Evolutionary conservation across 1,140 invertebrate species (phyloP).

Genomic region (Drosophila auraria): DNA sequence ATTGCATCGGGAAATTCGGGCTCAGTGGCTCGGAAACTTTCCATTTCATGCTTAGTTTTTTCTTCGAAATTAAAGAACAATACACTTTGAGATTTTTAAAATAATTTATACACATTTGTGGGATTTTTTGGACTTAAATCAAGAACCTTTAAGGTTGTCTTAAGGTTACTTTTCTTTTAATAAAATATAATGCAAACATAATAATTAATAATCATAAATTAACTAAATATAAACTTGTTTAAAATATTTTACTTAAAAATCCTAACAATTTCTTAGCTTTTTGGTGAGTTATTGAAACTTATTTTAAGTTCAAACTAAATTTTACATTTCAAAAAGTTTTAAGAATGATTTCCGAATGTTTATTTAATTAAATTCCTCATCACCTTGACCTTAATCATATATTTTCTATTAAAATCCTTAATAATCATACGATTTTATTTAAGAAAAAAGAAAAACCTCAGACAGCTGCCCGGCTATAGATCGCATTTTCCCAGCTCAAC

Average conservation of each 20-base stretch:
- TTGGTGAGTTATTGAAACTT: background rate
- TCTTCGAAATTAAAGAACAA: conserved; percentile 7
- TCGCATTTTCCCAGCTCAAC: background rate
- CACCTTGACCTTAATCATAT: background rate
- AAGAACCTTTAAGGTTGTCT: no score
- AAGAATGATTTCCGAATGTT: no score
- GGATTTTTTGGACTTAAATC: no score
- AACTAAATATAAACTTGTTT: no score
- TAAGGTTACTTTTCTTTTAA: no score
- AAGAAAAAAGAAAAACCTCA: background rate
- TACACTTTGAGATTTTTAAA: no score
- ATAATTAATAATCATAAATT: no score
- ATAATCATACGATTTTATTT: conserved; percentile 11
- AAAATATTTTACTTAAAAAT: no score
- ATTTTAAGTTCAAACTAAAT: background rate
- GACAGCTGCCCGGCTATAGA: background rate
- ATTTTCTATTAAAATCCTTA: background rate
- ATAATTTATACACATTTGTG: no score
- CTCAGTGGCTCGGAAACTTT: conserved; percentile 68
- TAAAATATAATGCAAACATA: no score
- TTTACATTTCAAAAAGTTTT: background rate
- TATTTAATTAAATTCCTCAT: background rate
- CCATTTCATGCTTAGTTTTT: conserved; percentile 55
- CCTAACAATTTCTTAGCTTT: no score
- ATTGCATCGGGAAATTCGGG: conserved; percentile 24